Evolutionary conservation across 2,113 vertebrate species (phyloP).

Genomic region (Podarcis cretensis): DNA sequence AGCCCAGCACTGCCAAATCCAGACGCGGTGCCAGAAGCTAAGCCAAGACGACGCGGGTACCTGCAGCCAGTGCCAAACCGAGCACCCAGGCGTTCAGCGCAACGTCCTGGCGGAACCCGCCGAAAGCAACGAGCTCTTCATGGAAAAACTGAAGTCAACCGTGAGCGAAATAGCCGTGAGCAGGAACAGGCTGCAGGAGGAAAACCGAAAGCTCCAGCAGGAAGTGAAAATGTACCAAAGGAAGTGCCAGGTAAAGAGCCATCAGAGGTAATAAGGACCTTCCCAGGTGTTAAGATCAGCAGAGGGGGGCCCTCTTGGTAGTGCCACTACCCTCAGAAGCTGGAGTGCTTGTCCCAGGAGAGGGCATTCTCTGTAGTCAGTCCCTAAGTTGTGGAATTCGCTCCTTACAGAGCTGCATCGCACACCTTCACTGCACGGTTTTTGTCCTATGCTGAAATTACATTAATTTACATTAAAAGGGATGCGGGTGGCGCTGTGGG

Average conservation of each 20-base stretch:
- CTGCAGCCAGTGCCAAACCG: constrained; percentile 43
- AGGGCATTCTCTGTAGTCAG: too few relatives aligned
- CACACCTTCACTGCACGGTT: too few relatives aligned
- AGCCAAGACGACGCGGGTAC: constrained; percentile 43
- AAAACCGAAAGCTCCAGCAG: constrained; percentile 76
- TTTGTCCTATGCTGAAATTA: too few relatives aligned
- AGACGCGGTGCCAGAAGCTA: constrained; percentile 59
- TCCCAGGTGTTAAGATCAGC: too few relatives aligned
- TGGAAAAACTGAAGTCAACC: constrained; percentile 75
- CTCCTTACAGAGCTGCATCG: too few relatives aligned
- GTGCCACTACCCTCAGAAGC: too few relatives aligned
- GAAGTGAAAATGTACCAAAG: constrained; percentile 76
- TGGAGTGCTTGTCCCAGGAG: too few relatives aligned
- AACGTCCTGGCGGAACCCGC: constrained; percentile 39
- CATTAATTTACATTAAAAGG: too few relatives aligned
- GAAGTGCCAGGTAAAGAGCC: constrained; percentile 74
- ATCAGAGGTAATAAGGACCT: not conserved
- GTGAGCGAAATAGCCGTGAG: constrained; percentile 76
- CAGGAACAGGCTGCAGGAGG: constrained; percentile 74
- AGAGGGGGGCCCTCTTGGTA: too few relatives aligned
- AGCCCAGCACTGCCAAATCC: constrained; percentile 68
- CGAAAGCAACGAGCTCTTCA: constrained; percentile 64
- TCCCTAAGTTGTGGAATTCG: too few relatives aligned
- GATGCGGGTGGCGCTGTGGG: too few relatives aligned
- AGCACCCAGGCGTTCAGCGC: constrained; percentile 28